phyloP scores from a whole-genome alignment of 2,797 vertebrate genomes.

The Gambusia yucatana region DNA sequence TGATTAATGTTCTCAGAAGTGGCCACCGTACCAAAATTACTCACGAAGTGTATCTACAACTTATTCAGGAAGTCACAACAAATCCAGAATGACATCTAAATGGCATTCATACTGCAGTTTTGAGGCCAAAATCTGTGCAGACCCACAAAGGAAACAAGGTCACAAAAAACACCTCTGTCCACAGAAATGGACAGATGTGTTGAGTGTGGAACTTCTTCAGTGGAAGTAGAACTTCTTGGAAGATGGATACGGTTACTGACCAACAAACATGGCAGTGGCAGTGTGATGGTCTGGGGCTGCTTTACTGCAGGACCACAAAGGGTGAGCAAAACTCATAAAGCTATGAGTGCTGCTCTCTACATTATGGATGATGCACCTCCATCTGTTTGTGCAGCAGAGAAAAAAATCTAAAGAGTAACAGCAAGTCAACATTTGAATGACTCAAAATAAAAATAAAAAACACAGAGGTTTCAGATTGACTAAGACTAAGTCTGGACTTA shows the following conservation, averaged over 20 bases:
- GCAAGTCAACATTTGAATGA: not conserved
- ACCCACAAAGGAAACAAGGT: not conserved
- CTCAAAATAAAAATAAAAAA: not conserved
- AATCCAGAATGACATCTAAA: not conserved
- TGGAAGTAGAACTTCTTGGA: too few relatives aligned
- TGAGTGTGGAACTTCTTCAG: too few relatives aligned
- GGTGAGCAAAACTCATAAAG: not conserved
- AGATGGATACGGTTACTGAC: not conserved
- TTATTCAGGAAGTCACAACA: not conserved
- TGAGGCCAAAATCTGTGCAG: not conserved
- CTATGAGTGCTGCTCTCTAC: not conserved
- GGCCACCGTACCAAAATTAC: not conserved
- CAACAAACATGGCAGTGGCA: not conserved
- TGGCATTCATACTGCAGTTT: not conserved
- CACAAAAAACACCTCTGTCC: too few relatives aligned
- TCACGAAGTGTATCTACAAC: not conserved
- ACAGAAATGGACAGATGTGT: too few relatives aligned
- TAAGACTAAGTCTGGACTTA: not conserved
- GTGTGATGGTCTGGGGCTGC: too few relatives aligned
- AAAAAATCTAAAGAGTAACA: not conserved
- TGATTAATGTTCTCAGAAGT: not conserved
- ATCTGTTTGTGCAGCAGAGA: not conserved
- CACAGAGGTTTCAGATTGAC: not conserved
- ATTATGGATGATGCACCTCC: not conserved
- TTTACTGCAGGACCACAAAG: too few relatives aligned